phyloP scores from a whole-genome alignment of 2,888 invertebrate species.

The Dusona sp. region DNA sequence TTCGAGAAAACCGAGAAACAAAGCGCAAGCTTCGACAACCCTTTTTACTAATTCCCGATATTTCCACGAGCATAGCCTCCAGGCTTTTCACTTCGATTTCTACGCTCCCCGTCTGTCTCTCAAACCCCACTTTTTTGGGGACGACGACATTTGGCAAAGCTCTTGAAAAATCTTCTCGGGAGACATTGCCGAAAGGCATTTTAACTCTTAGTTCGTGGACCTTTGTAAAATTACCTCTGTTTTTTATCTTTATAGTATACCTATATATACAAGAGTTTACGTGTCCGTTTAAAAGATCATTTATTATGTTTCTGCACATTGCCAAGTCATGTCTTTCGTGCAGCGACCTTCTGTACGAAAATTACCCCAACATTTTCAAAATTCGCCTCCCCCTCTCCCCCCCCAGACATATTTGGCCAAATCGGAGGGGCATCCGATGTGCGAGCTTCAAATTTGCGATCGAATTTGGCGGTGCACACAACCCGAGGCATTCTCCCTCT shows the following conservation, averaged over 20 bases:
- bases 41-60: constrained; percentile 60
- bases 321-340: constrained; percentile 22
- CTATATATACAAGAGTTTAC: not conserved
- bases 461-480: constrained; percentile 41
- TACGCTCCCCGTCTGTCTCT: not conserved
- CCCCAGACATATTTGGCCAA: constrained; percentile 44
- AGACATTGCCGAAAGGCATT: constrained; percentile 38
- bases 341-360: constrained; percentile 10
- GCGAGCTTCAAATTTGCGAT: constrained; percentile 41
- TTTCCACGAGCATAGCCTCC: constrained; percentile 43
- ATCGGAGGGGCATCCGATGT: constrained; percentile 31
- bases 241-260: not conserved
- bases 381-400: too few species aligned
- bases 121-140: not conserved
- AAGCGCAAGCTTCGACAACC: constrained; percentile 58
- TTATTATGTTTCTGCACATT: constrained; percentile 9
- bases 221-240: constrained; percentile 12
- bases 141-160: constrained; percentile 60
- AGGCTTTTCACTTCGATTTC: constrained; percentile 52
- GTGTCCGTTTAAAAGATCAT: constrained; percentile 3
- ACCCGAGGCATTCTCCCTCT: constrained; percentile 10
- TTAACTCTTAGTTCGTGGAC: constrained; percentile 26
- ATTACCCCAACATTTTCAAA: constrained; percentile 9
- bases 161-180: constrained; percentile 21
- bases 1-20: constrained; percentile 47